Conservation (phyloP, 2,113 vertebrate genomes). For the Notothenia rossii region DNA sequence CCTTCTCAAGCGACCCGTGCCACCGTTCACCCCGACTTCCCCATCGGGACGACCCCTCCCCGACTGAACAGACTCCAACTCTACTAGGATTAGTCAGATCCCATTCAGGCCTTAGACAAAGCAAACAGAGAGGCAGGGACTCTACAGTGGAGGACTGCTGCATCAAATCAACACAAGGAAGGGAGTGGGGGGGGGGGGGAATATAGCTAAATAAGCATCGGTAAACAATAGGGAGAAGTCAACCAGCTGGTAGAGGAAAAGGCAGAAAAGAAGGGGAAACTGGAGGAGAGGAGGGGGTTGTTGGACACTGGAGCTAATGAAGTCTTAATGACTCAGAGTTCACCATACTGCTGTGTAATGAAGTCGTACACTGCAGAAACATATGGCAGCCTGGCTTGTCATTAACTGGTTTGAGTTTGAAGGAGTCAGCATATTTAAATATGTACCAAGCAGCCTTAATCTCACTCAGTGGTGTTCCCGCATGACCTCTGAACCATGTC, state of each 20-base stretch:
- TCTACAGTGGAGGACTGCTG: conserved; percentile 28
- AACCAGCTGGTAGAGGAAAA: conserved; percentile 47
- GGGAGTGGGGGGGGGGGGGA: neutral
- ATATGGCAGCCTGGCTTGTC: conserved; percentile 2
- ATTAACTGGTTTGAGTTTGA: conserved; percentile 12
- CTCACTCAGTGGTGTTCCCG: no score
- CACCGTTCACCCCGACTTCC: conserved; percentile 59
- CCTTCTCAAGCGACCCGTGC: conserved; percentile 41
- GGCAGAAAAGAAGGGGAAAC: neutral
- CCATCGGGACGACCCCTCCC: conserved; percentile 64
- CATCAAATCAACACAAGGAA: conserved; percentile 44
- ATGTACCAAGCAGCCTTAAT: neutral
- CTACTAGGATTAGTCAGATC: conserved; percentile 66
- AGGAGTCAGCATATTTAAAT: neutral
- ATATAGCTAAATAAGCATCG: conserved; percentile 16
- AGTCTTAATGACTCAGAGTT: conserved; percentile 54
- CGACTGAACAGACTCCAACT: conserved; percentile 67
- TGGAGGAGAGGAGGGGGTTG: conserved; percentile 8
- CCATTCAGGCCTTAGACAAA: conserved; percentile 63
- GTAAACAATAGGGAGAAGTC: conserved; percentile 58
- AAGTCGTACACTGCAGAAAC: conserved; percentile 22
- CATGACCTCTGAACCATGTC: no score
- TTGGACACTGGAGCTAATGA: conserved; percentile 53
- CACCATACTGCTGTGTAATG: conserved; percentile 48
- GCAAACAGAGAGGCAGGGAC: conserved; percentile 44